These are phyloP conservation scores for Melinopterus prodromus DNA, from an alignment of 2,888 invertebrate genomes.

Conservation along the genomic window DNA sequence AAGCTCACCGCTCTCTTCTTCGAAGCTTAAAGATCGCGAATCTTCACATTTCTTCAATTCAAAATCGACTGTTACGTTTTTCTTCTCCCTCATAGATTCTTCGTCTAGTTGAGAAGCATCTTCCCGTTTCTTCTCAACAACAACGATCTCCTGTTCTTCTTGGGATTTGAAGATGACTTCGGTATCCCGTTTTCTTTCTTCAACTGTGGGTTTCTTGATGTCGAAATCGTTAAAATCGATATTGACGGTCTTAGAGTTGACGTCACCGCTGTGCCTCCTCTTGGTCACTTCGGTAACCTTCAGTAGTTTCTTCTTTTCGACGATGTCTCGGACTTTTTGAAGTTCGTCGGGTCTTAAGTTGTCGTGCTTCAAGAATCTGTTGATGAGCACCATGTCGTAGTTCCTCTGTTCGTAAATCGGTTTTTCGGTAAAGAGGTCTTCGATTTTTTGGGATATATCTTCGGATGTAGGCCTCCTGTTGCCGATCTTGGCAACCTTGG, in stretches of 20 bases:
- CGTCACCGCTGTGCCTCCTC: constrained; percentile 25
- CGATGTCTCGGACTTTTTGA: constrained; percentile 40
- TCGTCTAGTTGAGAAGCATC: too few relatives aligned
- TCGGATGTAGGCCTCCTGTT: background rate
- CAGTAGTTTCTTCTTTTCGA: constrained; percentile 41
- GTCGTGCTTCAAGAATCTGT: constrained; percentile 40
- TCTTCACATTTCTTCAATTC: background rate
- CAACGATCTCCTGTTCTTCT: background rate
- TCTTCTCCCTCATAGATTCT: too few relatives aligned
- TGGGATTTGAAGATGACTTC: background rate
- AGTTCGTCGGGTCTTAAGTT: constrained; percentile 38
- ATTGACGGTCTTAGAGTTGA: constrained; percentile 27
- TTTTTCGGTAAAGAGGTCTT: constrained; percentile 28
- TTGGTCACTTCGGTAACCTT: constrained; percentile 22
- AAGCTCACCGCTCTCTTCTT: too few relatives aligned
- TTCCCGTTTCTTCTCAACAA: too few relatives aligned
- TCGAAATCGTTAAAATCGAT: constrained; percentile 35
- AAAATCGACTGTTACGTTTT: too few relatives aligned
- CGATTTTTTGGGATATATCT: constrained; percentile 29
- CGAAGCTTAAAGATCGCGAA: background rate
- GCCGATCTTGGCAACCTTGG: constrained; percentile 31
- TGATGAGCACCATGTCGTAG: constrained; percentile 39
- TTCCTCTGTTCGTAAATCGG: constrained; percentile 34
- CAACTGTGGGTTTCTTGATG: constrained; percentile 10
- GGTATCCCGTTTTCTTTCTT: constrained; percentile 7